Percentiles rank a stretch among this genome's conserved stretches.
Evolutionary conservation across 2,113 vertebrate species (phyloP).

Genomic region (Callionymus lyra): DNA sequence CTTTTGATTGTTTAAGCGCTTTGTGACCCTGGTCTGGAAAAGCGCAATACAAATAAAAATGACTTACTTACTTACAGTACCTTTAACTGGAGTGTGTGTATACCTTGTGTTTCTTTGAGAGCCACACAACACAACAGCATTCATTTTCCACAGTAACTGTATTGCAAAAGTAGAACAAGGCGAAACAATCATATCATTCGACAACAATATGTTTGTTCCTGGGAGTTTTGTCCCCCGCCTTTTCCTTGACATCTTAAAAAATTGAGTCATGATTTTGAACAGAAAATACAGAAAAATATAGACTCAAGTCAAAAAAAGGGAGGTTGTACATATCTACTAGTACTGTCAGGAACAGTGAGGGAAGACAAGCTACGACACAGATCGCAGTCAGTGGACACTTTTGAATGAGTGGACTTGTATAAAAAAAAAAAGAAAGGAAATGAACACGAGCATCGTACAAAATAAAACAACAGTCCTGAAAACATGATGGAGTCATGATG

Average conservation of each 20-base stretch:
- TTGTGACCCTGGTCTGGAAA: too few species aligned
- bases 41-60: too few species aligned
- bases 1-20: too few species aligned
- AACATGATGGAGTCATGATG: slow-evolving; percentile 52
- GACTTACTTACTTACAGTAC: too few species aligned
- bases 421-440: slow-evolving; percentile 63
- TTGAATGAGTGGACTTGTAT: slow-evolving; percentile 67
- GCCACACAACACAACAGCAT: slow-evolving; percentile 42
- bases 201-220: slow-evolving; percentile 54
- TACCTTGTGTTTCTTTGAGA: slow-evolving; percentile 12
- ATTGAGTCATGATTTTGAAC: slow-evolving; percentile 40
- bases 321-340: slow-evolving; percentile 46
- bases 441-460: slow-evolving; percentile 78
- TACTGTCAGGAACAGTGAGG: slow-evolving; percentile 50
- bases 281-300: slow-evolving; percentile 55
- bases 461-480: slow-evolving; percentile 74
- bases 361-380: slow-evolving; percentile 59
- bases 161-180: slow-evolving; percentile 62
- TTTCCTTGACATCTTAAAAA: slow-evolving; percentile 43
- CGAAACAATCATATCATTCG: slow-evolving; percentile 54
- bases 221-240: slow-evolving; percentile 16
- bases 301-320: slow-evolving; percentile 50
- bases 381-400: slow-evolving; percentile 63
- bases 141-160: slow-evolving; percentile 57
- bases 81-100: not conserved